A percentile compares a stretch with the other conserved stretches of the same genome.
Conservation (phyloP, 2,888 invertebrate species). For the Heteromyza rotundicornis region DNA sequence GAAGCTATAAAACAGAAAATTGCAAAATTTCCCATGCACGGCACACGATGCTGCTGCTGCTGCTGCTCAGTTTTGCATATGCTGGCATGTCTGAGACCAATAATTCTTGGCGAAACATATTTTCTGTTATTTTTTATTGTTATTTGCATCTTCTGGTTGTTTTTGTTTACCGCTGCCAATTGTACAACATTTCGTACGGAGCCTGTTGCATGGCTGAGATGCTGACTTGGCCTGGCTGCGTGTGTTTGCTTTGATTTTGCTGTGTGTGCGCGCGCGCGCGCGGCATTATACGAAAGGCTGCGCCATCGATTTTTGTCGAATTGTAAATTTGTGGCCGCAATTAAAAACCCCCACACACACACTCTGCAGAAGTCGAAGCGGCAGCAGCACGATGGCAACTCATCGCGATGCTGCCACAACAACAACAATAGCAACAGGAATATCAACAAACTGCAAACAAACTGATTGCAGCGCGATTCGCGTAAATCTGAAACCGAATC, state of each 20-base stretch:
- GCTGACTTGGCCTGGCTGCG: too few relatives aligned
- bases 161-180: background rate
- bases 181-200: background rate
- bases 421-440: background rate
- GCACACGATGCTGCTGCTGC: background rate
- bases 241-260: too few relatives aligned
- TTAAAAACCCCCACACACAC: conserved; percentile 36
- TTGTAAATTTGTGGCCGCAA: conserved; percentile 37
- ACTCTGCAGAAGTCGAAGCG: background rate
- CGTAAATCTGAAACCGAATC: conserved; percentile 1
- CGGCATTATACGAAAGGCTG: conserved; percentile 32
- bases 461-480: conserved; percentile 4
- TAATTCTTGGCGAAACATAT: conserved; percentile 43
- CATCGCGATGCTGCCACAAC: conserved; percentile 22
- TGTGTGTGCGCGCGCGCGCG: conserved; percentile 26
- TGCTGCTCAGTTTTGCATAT: conserved; percentile 1
- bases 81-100: conserved; percentile 55
- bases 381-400: conserved; percentile 1
- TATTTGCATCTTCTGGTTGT: background rate
- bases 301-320: conserved; percentile 19
- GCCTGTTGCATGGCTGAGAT: conserved; percentile 4
- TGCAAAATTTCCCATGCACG: conserved; percentile 22
- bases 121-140: background rate
- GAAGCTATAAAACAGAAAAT: conserved; percentile 19
- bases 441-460: too few relatives aligned